Base-by-base conservation (phyloP, 2,888 invertebrate genomes). In the Ecliptopera silaceata region DNA sequence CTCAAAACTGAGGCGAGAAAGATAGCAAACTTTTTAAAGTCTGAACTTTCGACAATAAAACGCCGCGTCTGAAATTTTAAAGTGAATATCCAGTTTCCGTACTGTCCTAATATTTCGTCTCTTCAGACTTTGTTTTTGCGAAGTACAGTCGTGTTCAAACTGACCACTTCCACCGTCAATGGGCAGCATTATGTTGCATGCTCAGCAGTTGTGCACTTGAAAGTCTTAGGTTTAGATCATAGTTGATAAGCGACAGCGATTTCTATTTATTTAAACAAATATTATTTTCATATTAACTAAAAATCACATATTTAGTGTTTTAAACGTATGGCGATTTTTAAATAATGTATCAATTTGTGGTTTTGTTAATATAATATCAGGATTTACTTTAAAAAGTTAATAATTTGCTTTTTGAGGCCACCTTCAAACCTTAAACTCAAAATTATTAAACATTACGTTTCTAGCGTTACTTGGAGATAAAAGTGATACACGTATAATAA, bases 131-230 rank as follows among this genome's bases (percentile, higher is more conserved):
- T 75, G 72, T 75, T 77, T 75, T 75, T 68, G 68, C 65, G 64
- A 67, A 71, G 67, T 66, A 66, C 69, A 77, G 69, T 72, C 71
- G 60, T 64, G 72, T 64, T 76, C 70, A 74, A 76, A 77, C 75
- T 82, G 81, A 82, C 81, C 82, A 77, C 77, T 80, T 76, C 75
- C 65, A 71, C 66, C 74, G 65, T 78, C 74, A 78, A 77, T 79
- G 74, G 74, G 71, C 75, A 78, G 77, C 78, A 82, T 80, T 79
- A 76, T 73, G 76, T 78, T 76, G 79, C 82, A 71, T 73, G 72
- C 72, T 82, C 79, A 78, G 80, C 79, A 72, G 69, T 78, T 76
- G 75, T 74, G 75, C 76, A 72, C 77, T 80, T 79, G 78, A 74
- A 79, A 77, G 69, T 64, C 61, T 69, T 57, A 67, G 65, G 65